Conservation (phyloP, 2,113 vertebrate genomes). For the Carassius gibelio region DNA sequence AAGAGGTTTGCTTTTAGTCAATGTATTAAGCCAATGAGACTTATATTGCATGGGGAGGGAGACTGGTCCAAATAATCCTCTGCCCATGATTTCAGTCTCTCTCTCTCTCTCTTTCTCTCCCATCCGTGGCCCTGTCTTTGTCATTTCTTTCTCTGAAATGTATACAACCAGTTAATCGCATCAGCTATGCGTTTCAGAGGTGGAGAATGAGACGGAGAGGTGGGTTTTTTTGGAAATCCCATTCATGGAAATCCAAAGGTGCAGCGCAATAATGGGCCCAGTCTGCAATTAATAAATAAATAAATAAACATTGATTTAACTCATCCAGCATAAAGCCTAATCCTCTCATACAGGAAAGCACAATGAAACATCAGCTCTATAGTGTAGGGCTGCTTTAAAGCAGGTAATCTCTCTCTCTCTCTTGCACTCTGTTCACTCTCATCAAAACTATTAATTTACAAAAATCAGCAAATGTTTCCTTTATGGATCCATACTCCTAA, state of each 20-base stretch:
- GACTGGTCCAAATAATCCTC: constrained; percentile 21
- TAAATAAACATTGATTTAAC: constrained; percentile 28
- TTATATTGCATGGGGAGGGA: background rate
- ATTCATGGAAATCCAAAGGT: constrained; percentile 36
- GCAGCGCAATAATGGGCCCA: background rate
- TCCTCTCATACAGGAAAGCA: constrained; percentile 1
- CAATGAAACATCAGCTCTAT: constrained; percentile 7
- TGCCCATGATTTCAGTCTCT: background rate
- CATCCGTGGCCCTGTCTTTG: background rate
- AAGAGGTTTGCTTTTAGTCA: background rate
- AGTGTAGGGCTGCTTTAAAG: constrained; percentile 17
- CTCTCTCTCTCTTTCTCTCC: background rate
- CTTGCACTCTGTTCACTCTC: background rate
- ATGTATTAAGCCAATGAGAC: background rate
- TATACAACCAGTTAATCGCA: constrained; percentile 22
- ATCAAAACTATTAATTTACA: constrained; percentile 4
- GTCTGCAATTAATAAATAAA: background rate
- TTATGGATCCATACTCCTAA: background rate
- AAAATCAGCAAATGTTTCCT: background rate
- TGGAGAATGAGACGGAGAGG: constrained; percentile 9
- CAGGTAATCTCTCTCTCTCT: constrained; percentile 35
- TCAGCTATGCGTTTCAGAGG: background rate
- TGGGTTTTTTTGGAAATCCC: constrained; percentile 2
- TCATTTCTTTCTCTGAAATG: background rate
- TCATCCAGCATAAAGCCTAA: constrained; percentile 31